Evolutionary conservation across 2,797 vertebrate genomes (phyloP).

Genomic region (Orestias chungarensis): DNA sequence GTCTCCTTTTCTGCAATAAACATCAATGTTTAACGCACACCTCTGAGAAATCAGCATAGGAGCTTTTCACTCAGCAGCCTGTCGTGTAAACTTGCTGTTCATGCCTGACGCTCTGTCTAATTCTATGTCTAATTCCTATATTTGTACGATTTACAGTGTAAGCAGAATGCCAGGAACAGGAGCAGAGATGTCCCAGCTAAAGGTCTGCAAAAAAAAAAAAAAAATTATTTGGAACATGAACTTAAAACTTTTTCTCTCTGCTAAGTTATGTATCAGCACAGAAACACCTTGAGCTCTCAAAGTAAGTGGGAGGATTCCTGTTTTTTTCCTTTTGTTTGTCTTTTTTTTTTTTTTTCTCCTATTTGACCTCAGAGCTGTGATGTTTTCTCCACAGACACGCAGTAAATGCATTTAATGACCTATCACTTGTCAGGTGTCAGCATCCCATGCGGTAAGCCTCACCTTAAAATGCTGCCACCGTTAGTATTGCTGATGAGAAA

Average conservation of each 20-base stretch:
- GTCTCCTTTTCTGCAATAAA: not conserved
- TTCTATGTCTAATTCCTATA: not conserved
- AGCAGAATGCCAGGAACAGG: not conserved
- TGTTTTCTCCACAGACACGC: slow-evolving; percentile 23
- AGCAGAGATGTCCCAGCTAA: not conserved
- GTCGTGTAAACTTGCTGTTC: not conserved
- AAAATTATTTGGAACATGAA: not conserved
- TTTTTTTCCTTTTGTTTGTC: no score
- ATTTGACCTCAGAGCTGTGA: slow-evolving; percentile 33
- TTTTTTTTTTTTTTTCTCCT: no score
- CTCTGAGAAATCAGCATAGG: not conserved
- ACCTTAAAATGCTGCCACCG: slow-evolving; percentile 36
- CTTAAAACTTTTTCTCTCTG: slow-evolving; percentile 20
- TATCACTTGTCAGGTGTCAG: slow-evolving; percentile 37
- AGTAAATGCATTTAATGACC: slow-evolving; percentile 57
- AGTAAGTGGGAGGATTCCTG: slow-evolving; percentile 16
- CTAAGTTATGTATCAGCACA: slow-evolving; percentile 22
- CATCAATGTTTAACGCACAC: not conserved
- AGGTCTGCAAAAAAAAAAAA: not conserved
- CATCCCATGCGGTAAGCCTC: slow-evolving; percentile 29
- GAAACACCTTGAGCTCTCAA: slow-evolving; percentile 38
- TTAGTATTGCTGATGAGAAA: slow-evolving; percentile 33
- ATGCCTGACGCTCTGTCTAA: not conserved
- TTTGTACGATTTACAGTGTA: not conserved
- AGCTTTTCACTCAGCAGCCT: not conserved